Base-by-base conservation (phyloP, 2,797 vertebrate genomes). In the Aeoliscus strigatus region DNA sequence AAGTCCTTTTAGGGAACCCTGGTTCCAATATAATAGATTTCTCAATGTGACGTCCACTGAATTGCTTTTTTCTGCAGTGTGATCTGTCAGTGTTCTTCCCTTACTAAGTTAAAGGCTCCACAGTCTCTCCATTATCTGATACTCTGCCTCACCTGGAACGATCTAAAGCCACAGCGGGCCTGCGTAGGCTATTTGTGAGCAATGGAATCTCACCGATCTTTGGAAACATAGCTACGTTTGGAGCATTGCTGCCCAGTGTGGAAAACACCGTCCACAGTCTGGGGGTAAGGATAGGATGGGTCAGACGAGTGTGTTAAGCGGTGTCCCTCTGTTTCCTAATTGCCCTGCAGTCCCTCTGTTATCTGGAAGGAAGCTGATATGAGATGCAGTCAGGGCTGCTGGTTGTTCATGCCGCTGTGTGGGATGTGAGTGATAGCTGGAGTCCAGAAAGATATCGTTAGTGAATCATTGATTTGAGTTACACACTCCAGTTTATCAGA, bases 401-500 rank as follows among this genome's bases (percentile, higher is more conserved):
- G 79, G 76, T 70, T 78, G 73, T 73, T 77, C 61, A 59, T 56
- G 56, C 59, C 48, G 49, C 56, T 79, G 62, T 77, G 81, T 80
- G 73, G 81, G 82, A 72, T 67, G 66, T 74, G 79, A 83, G 57
- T 74, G 77, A 85, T 79, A 46, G 79, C 69, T 68, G 2, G 58
- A 75, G 54, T 55, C 64, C 70, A 79, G 79, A 81, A 76, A 81
- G 70, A 72, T 75, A 82, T 83, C 68, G 79, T 86, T 85, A 84
- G 74, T 61, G 65, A 64, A 74, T 68, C 54, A 55, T 66, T 51
- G 70, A 55, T 73, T 79, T 66, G 66, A 60, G 67, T 78, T 81
- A 77, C 73, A 65, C 62, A 66, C 71, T 76, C 25, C 46, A 58
- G 65, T 73, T 64, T 55, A 67, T 68, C 72, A 62, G 74, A 25